phyloP scores from a whole-genome alignment of 2,888 invertebrate species.

The Drosophila mettleri region DNA sequence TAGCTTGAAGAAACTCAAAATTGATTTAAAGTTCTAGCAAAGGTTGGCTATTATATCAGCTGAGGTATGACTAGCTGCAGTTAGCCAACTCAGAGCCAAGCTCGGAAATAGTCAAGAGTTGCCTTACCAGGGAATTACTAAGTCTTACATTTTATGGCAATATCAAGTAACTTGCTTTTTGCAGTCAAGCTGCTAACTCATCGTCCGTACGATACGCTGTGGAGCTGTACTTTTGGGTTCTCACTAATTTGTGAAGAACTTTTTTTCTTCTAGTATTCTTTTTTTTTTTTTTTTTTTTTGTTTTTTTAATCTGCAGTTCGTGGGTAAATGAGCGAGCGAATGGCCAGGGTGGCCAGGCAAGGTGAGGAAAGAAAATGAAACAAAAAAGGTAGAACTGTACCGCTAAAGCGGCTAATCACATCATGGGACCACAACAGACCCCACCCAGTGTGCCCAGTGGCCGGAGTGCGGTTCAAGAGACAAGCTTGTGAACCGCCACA shows the following conservation, averaged over 20 bases:
- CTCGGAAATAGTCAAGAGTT: neutral
- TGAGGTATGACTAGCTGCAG: too few relatives aligned
- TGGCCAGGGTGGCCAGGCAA: constrained; percentile 1
- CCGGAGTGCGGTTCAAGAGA: constrained; percentile 41
- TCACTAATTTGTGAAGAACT: constrained; percentile 36
- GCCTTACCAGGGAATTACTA: neutral
- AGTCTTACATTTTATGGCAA: neutral
- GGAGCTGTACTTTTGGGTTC: constrained; percentile 42
- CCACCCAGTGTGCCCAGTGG: constrained; percentile 32
- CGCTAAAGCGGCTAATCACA: constrained; percentile 77
- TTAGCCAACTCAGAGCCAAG: too few relatives aligned
- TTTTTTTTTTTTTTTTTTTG: neutral
- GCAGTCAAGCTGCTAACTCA: constrained; percentile 32
- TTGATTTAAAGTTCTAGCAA: neutral
- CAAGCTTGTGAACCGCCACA: constrained; percentile 44
- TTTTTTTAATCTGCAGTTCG: neutral
- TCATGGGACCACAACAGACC: constrained; percentile 45
- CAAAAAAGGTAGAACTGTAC: constrained; percentile 49
- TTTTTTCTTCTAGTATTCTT: neutral
- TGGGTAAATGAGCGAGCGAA: neutral
- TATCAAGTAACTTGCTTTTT: constrained; percentile 4
- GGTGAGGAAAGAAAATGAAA: neutral
- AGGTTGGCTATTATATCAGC: neutral
- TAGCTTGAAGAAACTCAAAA: neutral
- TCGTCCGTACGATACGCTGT: neutral